Percentiles rank a stretch among this genome's conserved stretches.
These are phyloP conservation scores for Leptodactylus fuscus DNA, from an alignment of 2,113 vertebrate species.

Conservation along the genomic window DNA sequence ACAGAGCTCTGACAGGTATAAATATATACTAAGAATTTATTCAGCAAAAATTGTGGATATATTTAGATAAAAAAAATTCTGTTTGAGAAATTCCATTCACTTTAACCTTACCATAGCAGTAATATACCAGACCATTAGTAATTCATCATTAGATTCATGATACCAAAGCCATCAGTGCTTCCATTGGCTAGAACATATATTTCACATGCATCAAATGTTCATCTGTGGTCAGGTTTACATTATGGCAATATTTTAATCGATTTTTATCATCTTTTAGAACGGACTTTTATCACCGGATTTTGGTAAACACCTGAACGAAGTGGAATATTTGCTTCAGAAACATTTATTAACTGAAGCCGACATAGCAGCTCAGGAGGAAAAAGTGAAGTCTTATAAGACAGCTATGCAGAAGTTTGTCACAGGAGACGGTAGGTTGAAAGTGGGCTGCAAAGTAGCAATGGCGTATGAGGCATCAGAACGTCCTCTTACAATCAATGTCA, in stretches of 20 bases:
- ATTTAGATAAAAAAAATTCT: too few species aligned
- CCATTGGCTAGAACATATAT: too few species aligned
- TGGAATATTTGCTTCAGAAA: constrained; percentile 92
- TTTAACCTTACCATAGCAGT: too few species aligned
- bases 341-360: constrained; percentile 89
- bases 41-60: too few species aligned
- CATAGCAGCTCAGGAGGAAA: constrained; percentile 88
- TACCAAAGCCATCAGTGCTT: too few species aligned
- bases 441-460: too few species aligned
- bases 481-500: too few species aligned
- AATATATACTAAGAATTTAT: too few species aligned
- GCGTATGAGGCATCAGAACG: too few species aligned
- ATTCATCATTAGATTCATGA: background rate
- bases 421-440: constrained; percentile 79
- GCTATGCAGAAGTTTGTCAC: constrained; percentile 86
- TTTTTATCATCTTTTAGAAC: background rate
- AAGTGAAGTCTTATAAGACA: constrained; percentile 78
- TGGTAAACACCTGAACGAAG: constrained; percentile 94
- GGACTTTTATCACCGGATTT: constrained; percentile 79
- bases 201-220: too few species aligned
- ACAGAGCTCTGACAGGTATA: too few species aligned
- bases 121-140: background rate
- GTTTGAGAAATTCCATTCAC: too few species aligned
- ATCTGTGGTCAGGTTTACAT: background rate
- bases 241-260: background rate